Evolutionary conservation across 92 coral and sea anemone genomes (phyloP).

Genomic region (Parazoanthus swiftii): DNA sequence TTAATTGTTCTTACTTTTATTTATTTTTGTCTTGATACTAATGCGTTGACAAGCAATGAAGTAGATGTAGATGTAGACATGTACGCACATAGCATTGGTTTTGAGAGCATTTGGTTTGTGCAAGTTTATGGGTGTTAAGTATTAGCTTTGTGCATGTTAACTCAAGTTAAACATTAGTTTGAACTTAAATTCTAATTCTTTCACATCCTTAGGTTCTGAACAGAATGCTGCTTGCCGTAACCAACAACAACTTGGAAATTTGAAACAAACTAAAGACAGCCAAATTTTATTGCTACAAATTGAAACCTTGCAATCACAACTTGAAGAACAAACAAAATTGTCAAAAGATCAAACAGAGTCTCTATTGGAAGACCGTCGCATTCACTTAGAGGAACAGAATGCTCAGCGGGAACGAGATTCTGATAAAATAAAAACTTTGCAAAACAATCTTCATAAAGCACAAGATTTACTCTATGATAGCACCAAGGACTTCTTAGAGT

Average conservation of each 20-base stretch:
- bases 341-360: slow-evolving; percentile 92
- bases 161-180: too few species aligned
- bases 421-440: slow-evolving; percentile 89
- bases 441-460: slow-evolving; percentile 85
- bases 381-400: slow-evolving; percentile 92
- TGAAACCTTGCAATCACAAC: slow-evolving; percentile 92
- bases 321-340: slow-evolving; percentile 94
- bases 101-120: too few species aligned
- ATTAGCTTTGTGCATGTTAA: too few species aligned
- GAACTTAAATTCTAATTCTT: neutral
- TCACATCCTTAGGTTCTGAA: slow-evolving; percentile 17
- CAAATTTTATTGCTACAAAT: slow-evolving; percentile 92
- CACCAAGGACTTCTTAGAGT: slow-evolving; percentile 92
- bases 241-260: slow-evolving; percentile 54
- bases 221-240: slow-evolving; percentile 36
- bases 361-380: slow-evolving; percentile 87
- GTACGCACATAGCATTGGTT: too few species aligned
- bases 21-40: too few species aligned
- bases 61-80: too few species aligned
- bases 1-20: too few species aligned
- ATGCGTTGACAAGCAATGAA: too few species aligned
- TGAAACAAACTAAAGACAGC: slow-evolving; percentile 55
- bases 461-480: slow-evolving; percentile 96
- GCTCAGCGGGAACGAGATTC: slow-evolving; percentile 93
- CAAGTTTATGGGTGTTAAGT: too few species aligned